A percentile compares a stretch with the other conserved stretches of the same genome.
These are phyloP conservation scores for Hippopotamyrus pictus DNA, from an alignment of 2,797 vertebrate species.

Conservation along the genomic window DNA sequence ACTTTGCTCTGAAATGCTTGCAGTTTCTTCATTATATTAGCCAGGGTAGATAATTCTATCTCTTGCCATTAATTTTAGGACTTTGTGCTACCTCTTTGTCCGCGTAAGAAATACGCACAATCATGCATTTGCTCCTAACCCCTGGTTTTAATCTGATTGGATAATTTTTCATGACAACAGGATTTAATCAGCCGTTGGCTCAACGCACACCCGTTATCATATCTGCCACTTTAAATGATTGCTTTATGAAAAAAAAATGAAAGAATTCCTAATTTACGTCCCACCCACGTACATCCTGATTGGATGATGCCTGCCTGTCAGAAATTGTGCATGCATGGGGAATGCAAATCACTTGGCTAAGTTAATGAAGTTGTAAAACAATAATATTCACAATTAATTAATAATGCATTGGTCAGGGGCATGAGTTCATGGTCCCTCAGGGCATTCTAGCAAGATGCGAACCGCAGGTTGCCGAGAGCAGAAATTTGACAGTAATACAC, in stretches of 20 bases:
- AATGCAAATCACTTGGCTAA: background rate
- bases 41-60: background rate
- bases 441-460: background rate
- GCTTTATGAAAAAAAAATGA: background rate
- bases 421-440: background rate
- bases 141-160: slow-evolving; percentile 9
- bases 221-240: background rate
- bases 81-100: background rate
- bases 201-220: background rate
- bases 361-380: background rate
- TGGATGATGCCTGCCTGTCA: background rate
- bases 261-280: background rate
- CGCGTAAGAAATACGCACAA: background rate
- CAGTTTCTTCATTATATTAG: background rate
- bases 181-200: slow-evolving; percentile 6
- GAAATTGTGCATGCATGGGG: background rate
- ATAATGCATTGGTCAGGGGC: background rate
- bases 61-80: background rate
- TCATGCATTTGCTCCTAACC: background rate
- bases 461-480: background rate
- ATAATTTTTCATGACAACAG: slow-evolving; percentile 3
- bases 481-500: background rate
- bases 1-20: background rate
- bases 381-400: slow-evolving; percentile 1
- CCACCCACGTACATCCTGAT: background rate